Evolutionary conservation across 1,140 invertebrate genomes (phyloP), one percentile per base, ranked within the genome.

Genomic region (Gryllus bimaculatus): DNA sequence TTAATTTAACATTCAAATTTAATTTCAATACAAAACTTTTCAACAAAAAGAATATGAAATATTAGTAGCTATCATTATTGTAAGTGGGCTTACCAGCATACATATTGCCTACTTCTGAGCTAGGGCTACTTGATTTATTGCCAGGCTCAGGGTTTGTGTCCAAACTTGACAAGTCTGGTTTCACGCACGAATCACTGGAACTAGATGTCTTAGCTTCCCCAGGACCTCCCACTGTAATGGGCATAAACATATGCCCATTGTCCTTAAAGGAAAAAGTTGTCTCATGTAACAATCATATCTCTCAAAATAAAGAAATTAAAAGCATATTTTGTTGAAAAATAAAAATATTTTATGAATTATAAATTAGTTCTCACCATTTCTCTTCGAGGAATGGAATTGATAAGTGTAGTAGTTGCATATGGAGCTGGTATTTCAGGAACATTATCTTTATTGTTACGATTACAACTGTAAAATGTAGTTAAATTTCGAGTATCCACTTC

Each of bases 351-450:
- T n/a, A 1, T 39, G 1, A 39, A 39, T 39, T 39, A 39, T 39
- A 1, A 39, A 39, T 39, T 10, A 66, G 54, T 66, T 13, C 54
- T 66, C 18, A 18, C 54, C 87, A 87, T 82, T 88, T 82, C 81
- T 88, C 84, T 79, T 48, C 88, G 80, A 18, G 26, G 79, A 48
- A 80, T 80, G 13, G 82, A 81, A 75, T 84, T 83, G 78, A 90
- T 89, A 18, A 93, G 85, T 74, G 93, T 94, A 3, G 94, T 95
- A 0, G 94, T 95, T 0, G 94, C 94, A 84, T 95, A 95, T 0
- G 94, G 94, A 8, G 93, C 93, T 0, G 93, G 93, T 80, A 91
- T 91, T 81, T 91, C 91, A 18, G 91, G 86, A 78, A 89, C 80
- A 4, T 73, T 73, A 47, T 54, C 20, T 7, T 48, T 48, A 74